Conservation (phyloP, 2,888 invertebrate species). For the Chironomus tentans region DNA sequence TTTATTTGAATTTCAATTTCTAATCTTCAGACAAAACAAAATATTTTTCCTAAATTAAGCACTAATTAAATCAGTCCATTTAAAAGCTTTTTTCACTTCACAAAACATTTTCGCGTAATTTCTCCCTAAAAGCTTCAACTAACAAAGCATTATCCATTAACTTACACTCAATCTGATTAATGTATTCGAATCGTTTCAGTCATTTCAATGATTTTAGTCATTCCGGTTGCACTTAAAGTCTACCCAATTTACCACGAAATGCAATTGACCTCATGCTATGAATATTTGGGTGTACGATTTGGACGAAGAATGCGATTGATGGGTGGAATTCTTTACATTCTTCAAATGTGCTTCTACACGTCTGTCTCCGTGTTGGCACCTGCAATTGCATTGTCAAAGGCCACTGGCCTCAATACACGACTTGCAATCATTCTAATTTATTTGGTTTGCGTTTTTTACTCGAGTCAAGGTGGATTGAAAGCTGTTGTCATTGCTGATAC, state of each 20-base stretch:
- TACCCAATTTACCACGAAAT: conserved; percentile 80
- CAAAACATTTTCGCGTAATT: too few relatives aligned
- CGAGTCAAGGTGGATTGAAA: conserved; percentile 88
- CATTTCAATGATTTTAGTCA: conserved; percentile 66
- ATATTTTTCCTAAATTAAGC: too few relatives aligned
- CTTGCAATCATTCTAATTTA: conserved; percentile 74
- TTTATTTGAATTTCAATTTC: too few relatives aligned
- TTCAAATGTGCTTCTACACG: conserved; percentile 71
- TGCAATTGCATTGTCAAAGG: conserved; percentile 70
- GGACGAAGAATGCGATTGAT: conserved; percentile 41
- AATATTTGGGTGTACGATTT: conserved; percentile 60
- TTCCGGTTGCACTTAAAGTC: conserved; percentile 67
- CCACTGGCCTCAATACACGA: conserved; percentile 82
- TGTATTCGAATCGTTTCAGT: conserved; percentile 30
- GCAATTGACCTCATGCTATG: conserved; percentile 74
- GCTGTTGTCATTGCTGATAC: conserved; percentile 90
- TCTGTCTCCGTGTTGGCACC: conserved; percentile 81
- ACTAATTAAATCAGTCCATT: too few relatives aligned
- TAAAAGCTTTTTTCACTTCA: too few relatives aligned
- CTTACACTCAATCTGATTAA: too few relatives aligned
- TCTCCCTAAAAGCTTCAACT: too few relatives aligned
- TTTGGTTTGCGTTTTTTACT: conserved; percentile 86
- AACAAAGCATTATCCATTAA: too few relatives aligned
- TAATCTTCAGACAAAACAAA: too few relatives aligned
- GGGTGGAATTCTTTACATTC: conserved; percentile 40